Conservation (phyloP, 2,888 invertebrate genomes). For the Drosophila algonquin region DNA sequence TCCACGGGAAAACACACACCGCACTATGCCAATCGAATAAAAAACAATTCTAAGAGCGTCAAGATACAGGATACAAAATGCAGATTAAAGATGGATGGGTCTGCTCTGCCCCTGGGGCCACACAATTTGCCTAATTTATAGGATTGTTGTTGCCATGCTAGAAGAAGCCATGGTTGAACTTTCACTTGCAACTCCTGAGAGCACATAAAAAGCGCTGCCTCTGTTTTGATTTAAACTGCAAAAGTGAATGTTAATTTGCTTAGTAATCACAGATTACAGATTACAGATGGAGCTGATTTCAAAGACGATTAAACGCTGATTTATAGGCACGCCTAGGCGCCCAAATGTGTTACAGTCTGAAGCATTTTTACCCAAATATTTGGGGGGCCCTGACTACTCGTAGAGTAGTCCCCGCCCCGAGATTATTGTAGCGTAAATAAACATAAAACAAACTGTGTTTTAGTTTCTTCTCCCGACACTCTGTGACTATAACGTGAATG, state of each 20-base stretch:
- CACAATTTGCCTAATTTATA: too few relatives aligned
- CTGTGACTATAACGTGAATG: background rate
- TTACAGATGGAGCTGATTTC: background rate
- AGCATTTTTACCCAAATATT: background rate
- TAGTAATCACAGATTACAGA: background rate
- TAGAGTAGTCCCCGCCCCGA: background rate
- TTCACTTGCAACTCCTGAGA: slow-evolving; percentile 61
- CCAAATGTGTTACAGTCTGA: background rate
- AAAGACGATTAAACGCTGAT: background rate
- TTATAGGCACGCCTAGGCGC: background rate
- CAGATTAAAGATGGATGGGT: too few relatives aligned
- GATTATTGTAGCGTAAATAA: background rate
- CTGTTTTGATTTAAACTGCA: slow-evolving; percentile 61
- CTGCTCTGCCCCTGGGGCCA: background rate
- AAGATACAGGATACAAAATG: background rate
- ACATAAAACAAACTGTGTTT: background rate
- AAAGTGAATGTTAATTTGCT: slow-evolving; percentile 55
- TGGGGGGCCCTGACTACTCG: background rate
- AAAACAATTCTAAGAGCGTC: background rate
- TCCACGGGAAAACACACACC: background rate
- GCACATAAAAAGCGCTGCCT: slow-evolving; percentile 31
- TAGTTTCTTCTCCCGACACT: background rate
- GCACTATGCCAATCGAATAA: background rate
- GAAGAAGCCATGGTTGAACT: slow-evolving; percentile 50
- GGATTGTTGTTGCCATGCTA: background rate